These are phyloP conservation scores for Aphelinus certus DNA, from an alignment of 1,140 invertebrate species.

Conservation along the genomic window DNA sequence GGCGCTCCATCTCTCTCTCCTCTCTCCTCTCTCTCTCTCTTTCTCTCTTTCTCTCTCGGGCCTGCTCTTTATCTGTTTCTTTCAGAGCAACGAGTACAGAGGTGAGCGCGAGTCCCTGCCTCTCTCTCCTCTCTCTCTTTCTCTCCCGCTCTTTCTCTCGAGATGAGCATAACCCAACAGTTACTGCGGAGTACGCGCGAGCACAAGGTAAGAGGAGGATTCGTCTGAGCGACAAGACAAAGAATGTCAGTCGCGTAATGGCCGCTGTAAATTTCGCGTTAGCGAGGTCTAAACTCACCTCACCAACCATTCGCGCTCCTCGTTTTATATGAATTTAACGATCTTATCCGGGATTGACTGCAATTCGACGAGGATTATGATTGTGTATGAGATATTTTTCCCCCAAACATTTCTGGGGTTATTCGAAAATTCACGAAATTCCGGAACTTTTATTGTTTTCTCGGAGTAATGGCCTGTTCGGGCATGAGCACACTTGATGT, in stretches of 20 bases:
- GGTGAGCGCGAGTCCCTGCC: constrained; percentile 43
- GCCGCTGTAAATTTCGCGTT: constrained; percentile 57
- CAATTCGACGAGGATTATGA: constrained; percentile 26
- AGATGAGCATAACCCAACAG: constrained; percentile 45
- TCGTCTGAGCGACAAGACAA: constrained; percentile 57
- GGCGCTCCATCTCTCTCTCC: neutral
- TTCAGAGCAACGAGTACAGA: constrained; percentile 17
- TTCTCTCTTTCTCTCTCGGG: constrained; percentile 3
- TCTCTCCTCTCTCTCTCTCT: neutral
- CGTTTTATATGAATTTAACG: constrained; percentile 39
- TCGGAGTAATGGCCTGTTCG: too few species aligned
- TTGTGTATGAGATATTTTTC: neutral
- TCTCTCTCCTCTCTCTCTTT: too few species aligned
- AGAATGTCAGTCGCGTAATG: constrained; percentile 59
- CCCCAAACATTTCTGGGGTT: too few species aligned
- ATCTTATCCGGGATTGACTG: constrained; percentile 33
- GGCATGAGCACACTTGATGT: too few species aligned
- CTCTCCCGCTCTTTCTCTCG: neutral
- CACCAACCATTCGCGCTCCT: neutral
- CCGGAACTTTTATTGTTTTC: too few species aligned
- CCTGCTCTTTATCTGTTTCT: constrained; percentile 11
- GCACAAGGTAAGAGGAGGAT: constrained; percentile 33
- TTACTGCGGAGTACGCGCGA: neutral
- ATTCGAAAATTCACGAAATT: too few species aligned
- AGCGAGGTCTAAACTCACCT: constrained; percentile 41